Evolutionary conservation across 2,113 vertebrate genomes (phyloP), one percentile per base, ranked within the genome.

Genomic region (Notothenia coriiceps): DNA sequence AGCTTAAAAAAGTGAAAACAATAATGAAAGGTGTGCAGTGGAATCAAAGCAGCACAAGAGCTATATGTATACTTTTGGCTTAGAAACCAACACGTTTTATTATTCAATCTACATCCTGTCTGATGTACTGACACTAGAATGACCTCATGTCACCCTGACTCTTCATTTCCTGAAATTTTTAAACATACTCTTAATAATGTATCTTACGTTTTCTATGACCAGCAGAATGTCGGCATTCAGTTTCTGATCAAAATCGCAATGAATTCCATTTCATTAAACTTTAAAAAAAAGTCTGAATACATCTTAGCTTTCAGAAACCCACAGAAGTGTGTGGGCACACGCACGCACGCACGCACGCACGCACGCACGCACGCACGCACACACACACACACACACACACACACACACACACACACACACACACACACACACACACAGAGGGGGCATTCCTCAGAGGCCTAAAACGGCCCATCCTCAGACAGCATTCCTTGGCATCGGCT

Each of bases 401-500:
- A 43, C 35, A 35, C 35, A 35, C 35, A 35, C 5, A 35, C 35
- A 35, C 22, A 80, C 22, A 80, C 62, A 43, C 25, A 29, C 29
- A 29, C 29, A 29, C 35, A 40, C 35, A 35, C 6, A 40, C 4
- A 40, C 35, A 40, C 22, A 80, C 62, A 43, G 22, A 64, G 40
- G 66, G 84, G 80, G 73, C 82, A 91, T 92, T 92, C 86, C 84
- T 84, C 79, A 74, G 74, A 80, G 85, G 88, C 82, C 71, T 81
- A 86, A 90, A 70, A 91, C 82, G 65, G 88, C 88, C 88, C 86
- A 69, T 90, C 83, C 84, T 89, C 87, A 82, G 85, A 89, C 85
- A 83, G 87, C 86, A 94, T 94, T 94, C 91, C 91, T 93, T 90
- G 89, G 91, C 87, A 89, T 85, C 62, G n/a, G 49, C 77, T 90